Evolutionary conservation across 2,113 vertebrate species (phyloP), one percentile per base, ranked within the genome.

Genomic region (Chelonoidis abingdonii): DNA sequence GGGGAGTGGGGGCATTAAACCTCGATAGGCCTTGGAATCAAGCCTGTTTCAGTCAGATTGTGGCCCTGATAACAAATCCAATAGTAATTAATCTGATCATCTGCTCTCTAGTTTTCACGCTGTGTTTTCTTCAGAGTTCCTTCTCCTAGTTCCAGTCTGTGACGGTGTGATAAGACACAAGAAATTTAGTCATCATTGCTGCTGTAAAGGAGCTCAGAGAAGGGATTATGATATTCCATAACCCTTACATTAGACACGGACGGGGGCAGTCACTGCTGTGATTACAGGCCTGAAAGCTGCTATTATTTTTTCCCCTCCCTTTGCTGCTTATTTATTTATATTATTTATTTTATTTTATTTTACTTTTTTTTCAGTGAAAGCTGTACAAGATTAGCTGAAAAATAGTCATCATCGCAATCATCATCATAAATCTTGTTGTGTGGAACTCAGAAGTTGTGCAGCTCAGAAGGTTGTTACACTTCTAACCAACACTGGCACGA

Each of bases 111-210:
- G 97, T 99, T 99, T 99, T 99, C 99, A 99, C 98, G 99, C 99
- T 99, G 99, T 98, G 98, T 98, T 98, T 98, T 99, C 98, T 99
- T 99, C 98, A 98, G 98, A 99, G 98, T 98, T 98, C 98, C 98
- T 99, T 99, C 98, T 99, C 99, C 98, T 98, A 98, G 98, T 98
- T 99, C 98, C 98, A 99, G 99, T 98, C 99, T 99, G 99, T 98
- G 98, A 99, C 98, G 98, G 98, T 99, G 99, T 99, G 99, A 99
- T 99, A 99, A 99, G 99, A 99, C 99, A 99, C 98, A 99, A 99
- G 98, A 99, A 99, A 99, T 99, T 99, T 99, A 99, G 99, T 99
- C 99, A 99, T 99, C 99, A 99, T 98, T 98, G 99, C 98, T 97
- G 89, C 98, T 97, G 98, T 94, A 98, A 99, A 99, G 98, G 97